Evolutionary conservation across 2,797 vertebrate genomes (phyloP), one percentile per base, ranked within the genome.

Genomic region (Eulemur albifrons): DNA sequence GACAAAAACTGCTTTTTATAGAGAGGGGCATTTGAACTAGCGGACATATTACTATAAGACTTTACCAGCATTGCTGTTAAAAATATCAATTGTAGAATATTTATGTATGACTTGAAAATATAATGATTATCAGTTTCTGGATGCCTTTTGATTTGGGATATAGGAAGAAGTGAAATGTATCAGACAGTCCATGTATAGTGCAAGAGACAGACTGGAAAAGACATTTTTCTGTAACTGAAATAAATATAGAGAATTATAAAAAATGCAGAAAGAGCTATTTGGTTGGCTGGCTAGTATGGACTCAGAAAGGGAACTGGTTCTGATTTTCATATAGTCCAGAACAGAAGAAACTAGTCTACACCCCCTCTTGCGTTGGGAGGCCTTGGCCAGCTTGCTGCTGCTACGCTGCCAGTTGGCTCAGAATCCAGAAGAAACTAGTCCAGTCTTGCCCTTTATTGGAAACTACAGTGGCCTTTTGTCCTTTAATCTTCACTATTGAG

Each of bases 401-500:
- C 65, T 13, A 21, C 38, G 40, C 43, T 35, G 40, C 73, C 70
- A 67, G 2, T 35, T 75, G 75, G 20, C 50, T 57, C 80, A n/a
- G 23, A 43, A 38, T 93, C 59, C 32, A 27, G 17, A 77, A 77
- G 86, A 94, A 88, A 72, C 50, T 30, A 70, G 87, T 23, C 23
- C 12, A 14, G 1, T 57, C 25, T 35, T 82, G 67, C 9, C 25
- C 38, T 93, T 65, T 43, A 88, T 81, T 92, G 72, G 65, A 59
- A 87, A 63, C 12, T 17, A 38, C 43, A 38, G 7, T 82, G 32
- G 35, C 32, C 40, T 65, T 63, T 85, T 70, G 35, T 72, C 45
- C 84, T 95, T 90, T 83, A 30, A 50, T 96, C 77, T 79, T 95
- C 40, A 21, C 40, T 92, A 9, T 73, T 52, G 30, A 69, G 48